Evolutionary conservation across 2,113 vertebrate genomes (phyloP).

Genomic region (Mormyrus lacerda): DNA sequence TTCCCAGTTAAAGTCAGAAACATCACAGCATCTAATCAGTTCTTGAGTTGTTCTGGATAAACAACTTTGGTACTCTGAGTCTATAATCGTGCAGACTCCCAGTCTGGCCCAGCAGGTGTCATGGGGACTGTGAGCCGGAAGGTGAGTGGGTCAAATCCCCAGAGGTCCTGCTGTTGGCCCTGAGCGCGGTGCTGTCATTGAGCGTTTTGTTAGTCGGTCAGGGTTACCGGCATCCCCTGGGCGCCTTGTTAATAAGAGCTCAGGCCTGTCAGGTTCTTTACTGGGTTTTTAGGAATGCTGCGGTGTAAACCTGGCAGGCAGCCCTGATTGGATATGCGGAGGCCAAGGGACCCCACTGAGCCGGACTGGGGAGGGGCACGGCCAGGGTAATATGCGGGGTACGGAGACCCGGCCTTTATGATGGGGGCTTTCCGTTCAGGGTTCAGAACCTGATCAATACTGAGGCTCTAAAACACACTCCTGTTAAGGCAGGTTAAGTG

Average conservation of each 20-base stretch:
- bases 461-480: background rate
- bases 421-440: background rate
- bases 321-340: slow-evolving; percentile 42
- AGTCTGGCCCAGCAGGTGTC: background rate
- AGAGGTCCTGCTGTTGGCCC: background rate
- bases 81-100: background rate
- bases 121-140: background rate
- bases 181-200: background rate
- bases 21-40: background rate
- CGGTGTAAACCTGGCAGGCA: slow-evolving; percentile 49
- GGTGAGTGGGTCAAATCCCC: background rate
- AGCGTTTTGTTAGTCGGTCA: background rate
- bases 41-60: background rate
- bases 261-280: slow-evolving; percentile 23
- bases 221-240: background rate
- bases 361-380: background rate
- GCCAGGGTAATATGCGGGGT: slow-evolving; percentile 11
- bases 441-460: background rate
- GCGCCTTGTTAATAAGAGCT: background rate
- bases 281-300: slow-evolving; percentile 32
- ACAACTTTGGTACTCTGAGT: background rate
- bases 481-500: background rate
- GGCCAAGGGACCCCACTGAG: slow-evolving; percentile 30
- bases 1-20: background rate
- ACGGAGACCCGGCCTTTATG: background rate